Evolutionary conservation across 2,113 vertebrate species (phyloP), one percentile per base, ranked within the genome.

Genomic region (Vulpes ferrilata): DNA sequence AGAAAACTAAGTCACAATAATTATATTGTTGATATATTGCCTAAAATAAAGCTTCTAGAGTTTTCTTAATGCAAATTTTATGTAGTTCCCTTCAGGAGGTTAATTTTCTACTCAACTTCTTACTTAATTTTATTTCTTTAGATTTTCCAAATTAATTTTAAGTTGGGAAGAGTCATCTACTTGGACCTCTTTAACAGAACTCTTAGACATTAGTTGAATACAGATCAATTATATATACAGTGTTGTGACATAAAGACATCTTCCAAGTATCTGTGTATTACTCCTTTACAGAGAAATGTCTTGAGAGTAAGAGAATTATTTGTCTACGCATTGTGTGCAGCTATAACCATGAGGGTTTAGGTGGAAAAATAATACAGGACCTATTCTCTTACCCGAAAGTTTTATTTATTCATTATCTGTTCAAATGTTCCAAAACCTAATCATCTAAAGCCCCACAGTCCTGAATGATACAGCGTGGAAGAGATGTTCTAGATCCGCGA

Each of bases 61-160:
- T 95, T 95, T 93, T 93, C 71, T 91, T 79, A 79, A 62, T 64
- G 55, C 19, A 86, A 55, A 91, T 82, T 15, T 79, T 53, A 92
- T 35, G 6, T 20, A 62, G n/a, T 80, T 82, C n/a, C 73, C 23
- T 90, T 94, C 17, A 65, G 20, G 62, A 64, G 22, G 19, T 90
- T 97, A 84, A 94, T 84, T 97, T 95, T 90, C 30, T 88, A 88
- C 65, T 95, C 35, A 74, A 73, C 7, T 79, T 95, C 19, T 76
- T 73, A 73, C 20, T 67, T 92, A 11, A 76, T 4, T 96, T 55
- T 4, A 83, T 87, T 74, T 89, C 93, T 93, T 98, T 93, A 59
- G 23, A 64, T 93, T 93, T 93, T 95, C n/a, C 25, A 43, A 30
- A 64, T 79, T 97, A 89, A 30, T 35, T 93, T 88, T 82, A 67